Percentiles rank a stretch among this genome's conserved stretches.
Conservation (phyloP, 2,888 invertebrate species). For the Noctua fimbriata region DNA sequence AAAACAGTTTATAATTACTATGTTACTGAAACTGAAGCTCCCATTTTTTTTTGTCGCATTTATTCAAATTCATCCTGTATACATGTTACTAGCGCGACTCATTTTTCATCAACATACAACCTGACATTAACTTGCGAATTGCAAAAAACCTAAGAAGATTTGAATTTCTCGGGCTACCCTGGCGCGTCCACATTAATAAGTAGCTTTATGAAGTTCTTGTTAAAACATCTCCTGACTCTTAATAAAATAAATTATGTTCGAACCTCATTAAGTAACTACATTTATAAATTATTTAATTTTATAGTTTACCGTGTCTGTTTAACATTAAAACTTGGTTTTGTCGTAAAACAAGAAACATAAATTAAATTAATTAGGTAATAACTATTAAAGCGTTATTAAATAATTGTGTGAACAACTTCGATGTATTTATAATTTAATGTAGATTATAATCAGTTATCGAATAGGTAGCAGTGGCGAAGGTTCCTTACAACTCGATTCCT, state of each 20-base stretch:
- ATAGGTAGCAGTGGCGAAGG: not conserved
- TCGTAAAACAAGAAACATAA: conserved; percentile 30
- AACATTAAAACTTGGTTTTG: conserved; percentile 36
- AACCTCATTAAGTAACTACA: not conserved
- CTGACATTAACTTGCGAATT: no score
- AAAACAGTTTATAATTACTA: no score
- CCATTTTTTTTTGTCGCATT: no score
- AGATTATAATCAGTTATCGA: not conserved
- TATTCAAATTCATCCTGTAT: no score
- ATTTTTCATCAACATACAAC: no score
- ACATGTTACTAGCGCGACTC: no score
- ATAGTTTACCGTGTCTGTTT: conserved; percentile 38
- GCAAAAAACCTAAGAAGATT: no score
- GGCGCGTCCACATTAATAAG: no score
- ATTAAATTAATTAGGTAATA: conserved; percentile 29
- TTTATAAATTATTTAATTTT: conserved; percentile 28
- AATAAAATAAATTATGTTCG: conserved; percentile 8
- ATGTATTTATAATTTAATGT: not conserved
- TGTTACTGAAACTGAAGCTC: no score
- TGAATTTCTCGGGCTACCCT: no score
- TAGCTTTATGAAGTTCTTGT: no score
- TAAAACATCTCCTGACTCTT: not conserved
- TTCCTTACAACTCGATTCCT: no score
- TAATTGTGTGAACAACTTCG: conserved; percentile 2
- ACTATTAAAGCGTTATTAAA: conserved; percentile 25